Percentiles rank a stretch among this genome's conserved stretches.
phyloP scores from a whole-genome alignment of 2,888 invertebrate species.

The Argyra leucocephala region DNA sequence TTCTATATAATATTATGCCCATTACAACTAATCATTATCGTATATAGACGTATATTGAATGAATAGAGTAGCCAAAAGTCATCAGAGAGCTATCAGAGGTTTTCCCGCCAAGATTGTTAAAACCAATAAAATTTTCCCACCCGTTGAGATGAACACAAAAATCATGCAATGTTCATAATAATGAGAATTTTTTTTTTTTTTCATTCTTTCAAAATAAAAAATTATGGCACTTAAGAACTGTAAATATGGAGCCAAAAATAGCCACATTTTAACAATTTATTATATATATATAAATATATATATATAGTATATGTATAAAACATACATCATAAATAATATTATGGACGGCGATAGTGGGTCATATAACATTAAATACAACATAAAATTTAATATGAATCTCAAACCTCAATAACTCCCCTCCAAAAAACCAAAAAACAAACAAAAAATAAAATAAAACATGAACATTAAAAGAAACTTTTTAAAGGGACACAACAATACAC shows the following conservation, averaged over 20 bases:
- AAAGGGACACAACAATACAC: background rate
- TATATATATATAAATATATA: background rate
- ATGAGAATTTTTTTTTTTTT: background rate
- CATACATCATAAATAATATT: background rate
- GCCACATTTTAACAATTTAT: conserved; percentile 7
- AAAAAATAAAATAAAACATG: too few relatives aligned
- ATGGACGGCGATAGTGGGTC: background rate
- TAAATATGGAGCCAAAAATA: background rate
- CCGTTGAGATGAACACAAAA: background rate
- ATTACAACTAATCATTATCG: too few relatives aligned
- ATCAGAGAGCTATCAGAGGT: too few relatives aligned
- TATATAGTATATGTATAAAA: background rate
- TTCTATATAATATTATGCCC: too few relatives aligned
- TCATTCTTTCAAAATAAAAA: background rate
- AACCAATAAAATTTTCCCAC: background rate
- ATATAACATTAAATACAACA: background rate
- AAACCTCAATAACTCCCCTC: too few relatives aligned
- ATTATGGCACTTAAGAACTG: background rate
- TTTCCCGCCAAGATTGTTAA: background rate
- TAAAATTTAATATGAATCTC: background rate
- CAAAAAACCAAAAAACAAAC: too few relatives aligned
- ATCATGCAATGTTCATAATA: background rate
- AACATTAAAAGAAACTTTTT: background rate
- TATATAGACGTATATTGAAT: too few relatives aligned
- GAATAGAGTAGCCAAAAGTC: too few relatives aligned